phyloP scores from a whole-genome alignment of 2,888 invertebrate genomes.

The Pogonocherus hispidulus region DNA sequence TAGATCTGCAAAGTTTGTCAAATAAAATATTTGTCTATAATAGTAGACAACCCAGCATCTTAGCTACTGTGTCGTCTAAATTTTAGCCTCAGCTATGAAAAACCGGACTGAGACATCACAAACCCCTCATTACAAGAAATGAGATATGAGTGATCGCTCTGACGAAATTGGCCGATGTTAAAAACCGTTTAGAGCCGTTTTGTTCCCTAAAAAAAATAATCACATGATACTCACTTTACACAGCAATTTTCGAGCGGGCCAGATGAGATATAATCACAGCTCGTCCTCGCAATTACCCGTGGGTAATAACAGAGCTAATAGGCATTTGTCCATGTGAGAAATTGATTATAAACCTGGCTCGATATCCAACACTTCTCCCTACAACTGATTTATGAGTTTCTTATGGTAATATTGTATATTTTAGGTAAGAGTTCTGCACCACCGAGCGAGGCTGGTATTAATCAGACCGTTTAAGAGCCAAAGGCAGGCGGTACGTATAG shows the following conservation, averaged over 20 bases:
- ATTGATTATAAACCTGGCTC: conserved; percentile 62
- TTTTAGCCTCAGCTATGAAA: no score
- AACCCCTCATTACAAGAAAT: conserved; percentile 2
- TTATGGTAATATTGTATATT: conserved; percentile 62
- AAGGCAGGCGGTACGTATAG: conserved; percentile 25
- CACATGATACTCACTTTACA: conserved; percentile 43
- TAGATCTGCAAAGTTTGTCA: no score
- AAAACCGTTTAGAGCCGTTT: not conserved
- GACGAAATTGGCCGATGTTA: not conserved
- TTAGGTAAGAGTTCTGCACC: conserved; percentile 53
- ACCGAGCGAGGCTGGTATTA: conserved; percentile 51
- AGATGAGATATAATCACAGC: conserved; percentile 1
- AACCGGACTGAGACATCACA: not conserved
- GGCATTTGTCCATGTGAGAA: conserved; percentile 60
- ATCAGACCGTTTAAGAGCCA: conserved; percentile 38
- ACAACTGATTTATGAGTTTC: conserved; percentile 57
- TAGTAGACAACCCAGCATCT: no score
- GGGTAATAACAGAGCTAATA: conserved; percentile 39
- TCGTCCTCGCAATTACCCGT: conserved; percentile 21
- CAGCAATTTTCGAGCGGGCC: conserved; percentile 38
- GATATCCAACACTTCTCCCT: conserved; percentile 52
- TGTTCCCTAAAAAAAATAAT: conserved; percentile 37
- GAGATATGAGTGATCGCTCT: not conserved
- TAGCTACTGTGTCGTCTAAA: no score
- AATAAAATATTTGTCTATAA: no score